phyloP scores from a whole-genome alignment of 1,140 invertebrate genomes.

The Nymphalis io region DNA sequence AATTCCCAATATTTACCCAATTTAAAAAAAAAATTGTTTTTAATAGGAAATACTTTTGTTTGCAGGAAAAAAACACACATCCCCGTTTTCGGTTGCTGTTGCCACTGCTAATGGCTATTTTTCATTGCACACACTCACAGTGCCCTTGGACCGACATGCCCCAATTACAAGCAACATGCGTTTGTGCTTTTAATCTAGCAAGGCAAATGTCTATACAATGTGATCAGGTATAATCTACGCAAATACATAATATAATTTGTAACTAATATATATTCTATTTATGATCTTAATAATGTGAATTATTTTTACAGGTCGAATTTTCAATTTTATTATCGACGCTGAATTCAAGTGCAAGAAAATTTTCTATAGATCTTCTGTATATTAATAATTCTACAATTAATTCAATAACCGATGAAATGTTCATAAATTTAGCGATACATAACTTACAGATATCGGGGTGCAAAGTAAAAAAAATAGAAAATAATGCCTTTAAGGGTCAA shows the following conservation, averaged over 20 bases:
- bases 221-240: conserved; percentile 82
- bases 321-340: conserved; percentile 86
- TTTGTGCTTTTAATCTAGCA: conserved; percentile 92
- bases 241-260: not conserved
- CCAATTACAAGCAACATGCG: conserved; percentile 90
- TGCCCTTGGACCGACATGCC: conserved; percentile 92
- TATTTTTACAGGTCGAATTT: conserved; percentile 86
- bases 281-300: not conserved
- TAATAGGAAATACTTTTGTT: conserved; percentile 28
- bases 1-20: too few species aligned
- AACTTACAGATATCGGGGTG: conserved; percentile 93
- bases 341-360: conserved; percentile 84
- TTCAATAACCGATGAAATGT: conserved; percentile 84
- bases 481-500: conserved; percentile 90
- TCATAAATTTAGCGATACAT: conserved; percentile 88
- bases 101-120: conserved; percentile 42
- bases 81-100: conserved; percentile 43
- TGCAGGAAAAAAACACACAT: conserved; percentile 42
- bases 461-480: conserved; percentile 86
- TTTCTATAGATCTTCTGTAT: conserved; percentile 90
- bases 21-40: not conserved
- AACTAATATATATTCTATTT: not conserved
- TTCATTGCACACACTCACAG: conserved; percentile 78
- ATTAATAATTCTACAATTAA: conserved; percentile 92
- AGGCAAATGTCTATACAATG: conserved; percentile 93